These are phyloP conservation scores for Leucophenga montana DNA, from an alignment of 2,888 invertebrate species.

Conservation along the genomic window DNA sequence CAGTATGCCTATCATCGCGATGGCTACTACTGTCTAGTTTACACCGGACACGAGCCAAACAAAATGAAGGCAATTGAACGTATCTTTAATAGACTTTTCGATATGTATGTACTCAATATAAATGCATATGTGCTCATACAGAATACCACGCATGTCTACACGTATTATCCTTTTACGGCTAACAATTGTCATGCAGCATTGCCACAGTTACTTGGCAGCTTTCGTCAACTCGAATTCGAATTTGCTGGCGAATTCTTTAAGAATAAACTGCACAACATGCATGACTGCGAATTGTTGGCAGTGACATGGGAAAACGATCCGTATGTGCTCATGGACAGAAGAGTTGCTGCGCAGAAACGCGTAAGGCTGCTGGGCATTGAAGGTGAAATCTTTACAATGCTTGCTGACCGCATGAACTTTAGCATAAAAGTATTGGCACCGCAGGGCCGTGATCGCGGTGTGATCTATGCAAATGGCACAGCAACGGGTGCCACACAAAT, in stretches of 20 bases:
- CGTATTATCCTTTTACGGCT: constrained; percentile 65
- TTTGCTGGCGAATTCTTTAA: constrained; percentile 50
- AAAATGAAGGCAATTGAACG: constrained; percentile 50
- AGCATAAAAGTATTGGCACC: constrained; percentile 50
- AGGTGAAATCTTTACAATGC: constrained; percentile 56
- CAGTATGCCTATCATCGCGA: constrained; percentile 54
- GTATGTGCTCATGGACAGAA: constrained; percentile 52
- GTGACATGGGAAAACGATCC: constrained; percentile 61
- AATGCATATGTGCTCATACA: constrained; percentile 56
- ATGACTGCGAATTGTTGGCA: constrained; percentile 60
- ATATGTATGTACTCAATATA: constrained; percentile 63
- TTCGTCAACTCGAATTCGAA: constrained; percentile 36
- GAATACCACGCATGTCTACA: constrained; percentile 54
- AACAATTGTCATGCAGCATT: constrained; percentile 54
- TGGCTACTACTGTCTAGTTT: constrained; percentile 62
- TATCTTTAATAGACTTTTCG: constrained; percentile 65
- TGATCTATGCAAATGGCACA: constrained; percentile 59
- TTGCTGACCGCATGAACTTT: constrained; percentile 68
- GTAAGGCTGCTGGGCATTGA: constrained; percentile 63
- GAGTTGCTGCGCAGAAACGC: not conserved
- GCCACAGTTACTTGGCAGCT: constrained; percentile 58
- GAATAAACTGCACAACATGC: constrained; percentile 59
- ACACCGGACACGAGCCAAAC: constrained; percentile 55
- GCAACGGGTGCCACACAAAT: constrained; percentile 61
- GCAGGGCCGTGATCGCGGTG: constrained; percentile 49